Evolutionary conservation across 2,113 vertebrate species (phyloP), one percentile per base, ranked within the genome.

Genomic region (Cryptomyrus ogoouensis): DNA sequence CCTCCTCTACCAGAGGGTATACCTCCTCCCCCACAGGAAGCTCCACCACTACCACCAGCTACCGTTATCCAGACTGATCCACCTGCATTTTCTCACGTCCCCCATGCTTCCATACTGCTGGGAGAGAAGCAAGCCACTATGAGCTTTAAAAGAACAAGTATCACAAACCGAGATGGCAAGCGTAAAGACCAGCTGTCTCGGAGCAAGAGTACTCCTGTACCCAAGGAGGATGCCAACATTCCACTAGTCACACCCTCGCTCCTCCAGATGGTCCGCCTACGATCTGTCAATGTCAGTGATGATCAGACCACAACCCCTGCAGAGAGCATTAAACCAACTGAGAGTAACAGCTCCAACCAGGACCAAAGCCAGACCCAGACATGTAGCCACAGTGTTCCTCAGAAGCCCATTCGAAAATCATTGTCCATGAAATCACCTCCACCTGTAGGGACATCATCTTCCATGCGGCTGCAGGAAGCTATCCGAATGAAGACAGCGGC

Each of bases 201-300:
- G 44, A 94, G 95, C 92, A 98, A 97, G 94, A 95, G 95, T 86
- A 35, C 90, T 42, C 94, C 96, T 0, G 90, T 90, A 91, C 93
- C 96, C 89, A 97, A 97, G 94, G 98, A 99, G 90, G 98, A 99
- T 0, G 96, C 96, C 2, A 96, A 96, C 90, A 94, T 96, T 84
- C 98, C 98, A 58, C 96, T 99, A 5, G 98, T 99, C 90, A 98
- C 98, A 0, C 97, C 98, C 0, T 99, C 98, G 0, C 94, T 99
- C 90, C 96, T 99, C 93, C 98, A 99, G 94, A 99, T 98, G 98
- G 98, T 99, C 56, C 95, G 98, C 19, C 95, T 99, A 88, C 96
- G 97, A 90, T 97, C 98, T 0, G 96, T 99, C 91, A 97, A 95
- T 44, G 92, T 96, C 1, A 89, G 88, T 0, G 94, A 95, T 1